Base-by-base conservation (phyloP, 2,888 invertebrate genomes). In the Tubiluchus corallicola region DNA sequence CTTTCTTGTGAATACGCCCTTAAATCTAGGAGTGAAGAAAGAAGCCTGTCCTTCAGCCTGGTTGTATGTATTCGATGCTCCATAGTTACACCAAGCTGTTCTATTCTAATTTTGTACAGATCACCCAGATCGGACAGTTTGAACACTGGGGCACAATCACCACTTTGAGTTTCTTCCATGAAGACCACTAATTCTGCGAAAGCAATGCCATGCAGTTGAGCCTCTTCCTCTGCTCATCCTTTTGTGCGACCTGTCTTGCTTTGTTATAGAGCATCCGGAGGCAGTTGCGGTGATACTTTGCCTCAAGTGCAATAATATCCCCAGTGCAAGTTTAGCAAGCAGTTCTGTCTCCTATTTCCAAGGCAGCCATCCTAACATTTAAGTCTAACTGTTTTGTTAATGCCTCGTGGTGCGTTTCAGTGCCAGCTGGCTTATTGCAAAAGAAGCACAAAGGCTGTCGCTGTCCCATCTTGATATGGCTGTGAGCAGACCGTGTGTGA, bases 1-100 rank as follows among this genome's bases (percentile, higher is more conserved):
- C 29, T 9, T 9, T n/a, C 29, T n/a, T 29, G 29, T 9, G 29
- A 29, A 29, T 29, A n/a, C 9, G 29, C 29, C n/a, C 29, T 29
- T n/a, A 29, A n/a, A 29, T 29, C 29, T 9, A n/a, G 29, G n/a
- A 29, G 29, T n/a, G n/a, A 9, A 29, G 29, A 29, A 29, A 29
- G 29, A 29, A 29, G 29, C n/a, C 29, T 29, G 29, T 29, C 29
- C 29, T 29, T 29, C 29, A 29, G 29, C n/a, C 29, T 29, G 29
- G 29, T 29, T 29, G 29, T 29, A n/a, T 29, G 29, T 29, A 29
- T 29, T 29, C 29, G 5, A n/a, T 29, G 5, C 9, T 5, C n/a
- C n/a, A 29, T n/a, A 5, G 29, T 29, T 5, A n/a, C 29, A 29
- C 29, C 29, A 5, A 29, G 29, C 29, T 29, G 29, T n/a, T 29